A percentile compares a stretch with the other conserved stretches of the same genome.
Conservation (phyloP, 2,113 vertebrate species). For the Chaetops frenatus region DNA sequence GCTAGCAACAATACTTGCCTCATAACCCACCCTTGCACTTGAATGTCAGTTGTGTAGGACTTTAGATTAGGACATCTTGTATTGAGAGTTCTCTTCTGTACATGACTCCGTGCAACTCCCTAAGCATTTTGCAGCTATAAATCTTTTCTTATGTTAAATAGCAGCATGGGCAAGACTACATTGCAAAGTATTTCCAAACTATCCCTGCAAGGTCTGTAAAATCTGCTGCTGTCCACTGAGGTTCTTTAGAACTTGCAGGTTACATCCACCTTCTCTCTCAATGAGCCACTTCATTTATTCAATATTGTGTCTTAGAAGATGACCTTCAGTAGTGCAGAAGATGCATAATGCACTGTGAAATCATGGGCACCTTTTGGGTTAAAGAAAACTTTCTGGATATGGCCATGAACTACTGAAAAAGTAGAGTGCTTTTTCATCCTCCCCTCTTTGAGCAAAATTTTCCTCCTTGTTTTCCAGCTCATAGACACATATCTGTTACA, state of each 20-base stretch:
- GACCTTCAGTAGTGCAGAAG: background rate
- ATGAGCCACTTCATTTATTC: background rate
- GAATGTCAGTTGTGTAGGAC: background rate
- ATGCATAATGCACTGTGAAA: background rate
- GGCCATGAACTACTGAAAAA: background rate
- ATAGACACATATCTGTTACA: background rate
- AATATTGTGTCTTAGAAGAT: background rate
- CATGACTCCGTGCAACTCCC: background rate
- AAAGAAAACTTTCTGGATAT: background rate
- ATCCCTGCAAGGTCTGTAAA: background rate
- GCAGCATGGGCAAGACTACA: background rate
- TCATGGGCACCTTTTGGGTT: background rate
- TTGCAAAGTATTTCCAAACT: background rate
- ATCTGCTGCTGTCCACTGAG: background rate
- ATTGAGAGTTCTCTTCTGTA: background rate
- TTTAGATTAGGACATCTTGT: background rate
- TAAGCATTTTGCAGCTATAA: background rate
- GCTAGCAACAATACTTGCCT: background rate
- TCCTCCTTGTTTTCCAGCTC: background rate
- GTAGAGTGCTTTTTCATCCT: background rate
- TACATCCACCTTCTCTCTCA: background rate
- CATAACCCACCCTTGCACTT: background rate
- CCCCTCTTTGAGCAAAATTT: background rate
- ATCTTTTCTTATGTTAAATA: background rate
- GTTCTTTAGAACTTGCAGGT: background rate